Percentiles rank a stretch among this genome's conserved stretches.
Evolutionary conservation across 2,888 invertebrate species (phyloP).

Genomic region (Cryptus viduatorius): DNA sequence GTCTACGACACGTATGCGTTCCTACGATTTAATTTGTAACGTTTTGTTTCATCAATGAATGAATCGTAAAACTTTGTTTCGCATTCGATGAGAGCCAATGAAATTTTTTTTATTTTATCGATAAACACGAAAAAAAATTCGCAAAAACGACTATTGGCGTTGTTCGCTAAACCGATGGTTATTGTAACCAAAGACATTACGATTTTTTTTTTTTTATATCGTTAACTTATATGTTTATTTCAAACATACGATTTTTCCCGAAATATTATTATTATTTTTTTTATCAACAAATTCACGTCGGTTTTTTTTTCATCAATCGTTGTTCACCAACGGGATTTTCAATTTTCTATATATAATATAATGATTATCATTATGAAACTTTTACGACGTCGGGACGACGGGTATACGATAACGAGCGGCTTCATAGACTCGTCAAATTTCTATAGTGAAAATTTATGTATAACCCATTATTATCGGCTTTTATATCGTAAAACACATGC

Average conservation of each 20-base stretch:
- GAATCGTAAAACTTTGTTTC: background rate
- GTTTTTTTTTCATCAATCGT: background rate
- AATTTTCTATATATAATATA: background rate
- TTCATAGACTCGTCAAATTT: constrained; percentile 30
- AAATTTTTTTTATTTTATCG: no score
- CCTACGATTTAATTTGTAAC: background rate
- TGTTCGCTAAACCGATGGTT: no score
- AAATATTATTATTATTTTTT: no score
- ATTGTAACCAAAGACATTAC: no score
- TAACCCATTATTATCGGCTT: constrained; percentile 4
- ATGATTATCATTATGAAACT: constrained; percentile 7
- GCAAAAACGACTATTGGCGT: no score
- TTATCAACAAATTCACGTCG: no score
- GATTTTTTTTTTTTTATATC: no score
- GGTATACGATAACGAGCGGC: background rate
- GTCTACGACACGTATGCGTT: background rate
- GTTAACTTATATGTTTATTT: no score
- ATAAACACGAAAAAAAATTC: no score
- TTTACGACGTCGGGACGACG: constrained; percentile 4
- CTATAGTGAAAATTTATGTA: constrained; percentile 7
- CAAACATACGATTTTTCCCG: no score
- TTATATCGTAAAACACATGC: background rate
- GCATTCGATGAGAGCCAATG: background rate
- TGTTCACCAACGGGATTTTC: background rate
- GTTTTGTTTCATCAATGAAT: background rate